Conservation (phyloP, 2,888 invertebrate genomes). For the Stictocephala bisonia region DNA sequence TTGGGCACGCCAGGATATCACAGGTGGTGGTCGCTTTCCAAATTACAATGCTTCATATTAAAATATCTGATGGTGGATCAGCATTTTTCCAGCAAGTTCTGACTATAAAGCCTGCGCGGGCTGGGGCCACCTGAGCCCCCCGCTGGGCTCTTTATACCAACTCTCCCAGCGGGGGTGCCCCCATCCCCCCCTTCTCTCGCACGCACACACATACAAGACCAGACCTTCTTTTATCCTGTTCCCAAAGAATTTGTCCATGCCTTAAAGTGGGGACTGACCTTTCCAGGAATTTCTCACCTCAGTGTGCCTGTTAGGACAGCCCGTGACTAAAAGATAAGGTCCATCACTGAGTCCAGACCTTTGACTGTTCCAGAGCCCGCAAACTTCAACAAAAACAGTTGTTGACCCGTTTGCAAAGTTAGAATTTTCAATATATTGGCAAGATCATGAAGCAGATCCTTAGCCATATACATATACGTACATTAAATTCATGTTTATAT, state of each 20-base stretch:
- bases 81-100: constrained; percentile 41
- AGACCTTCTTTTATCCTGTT: constrained; percentile 17
- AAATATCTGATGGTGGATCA: constrained; percentile 42
- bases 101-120: constrained; percentile 35
- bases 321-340: constrained; percentile 32
- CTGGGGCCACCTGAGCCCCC: constrained; percentile 15
- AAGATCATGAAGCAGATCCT: too few species aligned
- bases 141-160: constrained; percentile 18
- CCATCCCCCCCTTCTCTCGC: too few species aligned
- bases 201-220: too few species aligned
- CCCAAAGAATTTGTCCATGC: constrained; percentile 32
- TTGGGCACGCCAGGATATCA: too few species aligned
- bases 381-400: too few species aligned
- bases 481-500: too few species aligned
- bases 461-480: too few species aligned
- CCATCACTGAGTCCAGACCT: too few species aligned
- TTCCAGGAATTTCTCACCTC: constrained; percentile 30
- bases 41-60: constrained; percentile 43
- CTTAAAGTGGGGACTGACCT: constrained; percentile 34
- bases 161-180: constrained; percentile 25
- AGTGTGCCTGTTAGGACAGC: constrained; percentile 3
- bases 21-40: constrained; percentile 39
- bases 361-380: too few species aligned
- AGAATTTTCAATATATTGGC: too few species aligned
- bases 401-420: too few species aligned